Evolutionary conservation across 2,888 invertebrate genomes (phyloP).

Genomic region (Tachina grossa): DNA sequence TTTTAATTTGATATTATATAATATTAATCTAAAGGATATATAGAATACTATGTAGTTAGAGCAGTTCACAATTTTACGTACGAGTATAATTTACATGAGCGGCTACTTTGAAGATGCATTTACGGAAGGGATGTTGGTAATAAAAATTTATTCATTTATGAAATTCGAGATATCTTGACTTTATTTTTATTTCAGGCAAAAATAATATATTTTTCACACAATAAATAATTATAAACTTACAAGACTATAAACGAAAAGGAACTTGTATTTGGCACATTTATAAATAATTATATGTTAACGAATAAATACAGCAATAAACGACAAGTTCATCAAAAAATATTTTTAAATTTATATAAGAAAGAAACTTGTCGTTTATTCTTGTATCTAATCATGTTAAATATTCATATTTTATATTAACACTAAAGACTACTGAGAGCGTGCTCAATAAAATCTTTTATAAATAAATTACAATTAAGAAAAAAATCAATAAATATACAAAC

Average conservation of each 20-base stretch:
- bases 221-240: slow-evolving; percentile 47
- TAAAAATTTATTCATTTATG: not conserved
- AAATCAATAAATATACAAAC: slow-evolving; percentile 41
- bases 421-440: slow-evolving; percentile 55
- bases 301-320: slow-evolving; percentile 18
- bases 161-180: slow-evolving; percentile 35
- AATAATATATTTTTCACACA: slow-evolving; percentile 48
- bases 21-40: too few relatives aligned
- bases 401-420: slow-evolving; percentile 9
- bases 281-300: not conserved
- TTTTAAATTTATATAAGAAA: not conserved
- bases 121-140: too few relatives aligned
- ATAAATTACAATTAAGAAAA: slow-evolving; percentile 23
- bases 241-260: slow-evolving; percentile 10
- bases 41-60: too few relatives aligned
- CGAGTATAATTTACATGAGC: too few relatives aligned
- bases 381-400: slow-evolving; percentile 21
- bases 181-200: slow-evolving; percentile 50
- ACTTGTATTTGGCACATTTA: slow-evolving; percentile 54
- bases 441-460: slow-evolving; percentile 32
- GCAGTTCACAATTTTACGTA: too few relatives aligned
- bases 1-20: too few relatives aligned
- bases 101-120: too few relatives aligned
- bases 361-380: not conserved
- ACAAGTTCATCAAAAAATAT: not conserved